Base-by-base conservation (phyloP, 1,140 invertebrate species). In the Conus ventricosus region DNA sequence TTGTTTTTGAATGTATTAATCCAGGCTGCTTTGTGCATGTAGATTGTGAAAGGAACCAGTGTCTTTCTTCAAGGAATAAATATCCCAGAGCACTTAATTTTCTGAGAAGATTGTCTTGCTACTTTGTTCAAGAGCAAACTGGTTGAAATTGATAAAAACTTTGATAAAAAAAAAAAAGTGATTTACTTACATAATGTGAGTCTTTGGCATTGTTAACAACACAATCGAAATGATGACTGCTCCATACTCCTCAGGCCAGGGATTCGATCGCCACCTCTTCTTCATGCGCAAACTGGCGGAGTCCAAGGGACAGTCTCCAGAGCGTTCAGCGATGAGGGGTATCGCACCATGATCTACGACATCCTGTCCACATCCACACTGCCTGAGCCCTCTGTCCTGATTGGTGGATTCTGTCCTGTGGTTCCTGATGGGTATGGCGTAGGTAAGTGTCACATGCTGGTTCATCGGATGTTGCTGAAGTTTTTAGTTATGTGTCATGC, bases 261-360 rank as follows among this genome's bases (percentile, higher is more conserved):
- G 99, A n/a, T 99, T 99, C 95, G 99, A 99, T 95, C 96, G 99
- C 54, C 99, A 99, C 96, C 95, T 99, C 85, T 99, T 99, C 0
- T 98, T 97, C 0, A 94, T 99, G 71, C 97, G 96, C 92, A 91
- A 92, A 55, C 90, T 96, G 27, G 97, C 97, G 0, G 96, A 97
- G 93, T 85, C 93, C 57, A 96, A 97, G n/a, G 88, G 93, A 4
- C 76, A 91, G 81, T 90, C 96, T 53, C 97, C 97, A 7, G 96
- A 96, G 11, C 94, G 83, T 99, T 97, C 94, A 95, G 96, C 87
- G 98, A 99, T 94, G 96, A 97, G n/a, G 84, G 97, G 67, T 99
- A 99, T 94, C 94, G 96, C 55, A 95, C 95, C 89, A 97, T 99
- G 78, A 99, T 99, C 95, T 96, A 98, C 90, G 98, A 98, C 93